Base-by-base conservation (phyloP, 2,888 invertebrate genomes). In the Drosophila paramelanica region DNA sequence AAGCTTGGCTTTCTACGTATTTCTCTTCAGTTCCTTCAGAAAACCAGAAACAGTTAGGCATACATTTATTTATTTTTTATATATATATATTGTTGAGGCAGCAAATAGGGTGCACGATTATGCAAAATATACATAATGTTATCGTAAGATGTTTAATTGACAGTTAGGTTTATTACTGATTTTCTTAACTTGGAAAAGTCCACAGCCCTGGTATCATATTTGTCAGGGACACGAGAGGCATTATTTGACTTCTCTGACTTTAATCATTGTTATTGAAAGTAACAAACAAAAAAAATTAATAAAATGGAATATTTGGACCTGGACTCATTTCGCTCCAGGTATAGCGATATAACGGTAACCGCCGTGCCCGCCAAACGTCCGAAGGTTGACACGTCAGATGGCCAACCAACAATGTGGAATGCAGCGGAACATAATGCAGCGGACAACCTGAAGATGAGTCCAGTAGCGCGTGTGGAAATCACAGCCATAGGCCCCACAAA, bases 331-430 rank as follows among this genome's bases (percentile, higher is more conserved):
- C 85, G 88, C 6, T 79, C 79, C 1, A 77, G 71, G 49, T 86
- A 86, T 56, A 88, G 77, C 53, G 85, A 86, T n/a, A 59, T 86
- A 53, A 86, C 85, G 7, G 75, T 86, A 0, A 86, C 85, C 0
- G 50, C 85, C 0, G 77, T 89, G 38, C 72, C 85, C 3, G 20
- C 59, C 7, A 67, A 50, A 25, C 39, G 11, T 0, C 39, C 20
- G 1, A 39, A 41, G 6, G n/a, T 23, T 4, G 47, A 43, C 0
- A 20, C 3, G 0, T 27, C 55, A 14, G 42, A 42, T n/a, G 3
- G 6, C 2, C 11, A 2, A 38, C n/a, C 23, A 7, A 55, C 58
- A 7, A 14, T 3, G 5, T 1, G n/a, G n/a, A n/a, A 31, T 11
- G 43, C 10, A 23, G n/a, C n/a, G 36, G 36, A 36, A 13, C 36